These are phyloP conservation scores for Tuta absoluta DNA, from an alignment of 2,888 invertebrate species.

Conservation along the genomic window DNA sequence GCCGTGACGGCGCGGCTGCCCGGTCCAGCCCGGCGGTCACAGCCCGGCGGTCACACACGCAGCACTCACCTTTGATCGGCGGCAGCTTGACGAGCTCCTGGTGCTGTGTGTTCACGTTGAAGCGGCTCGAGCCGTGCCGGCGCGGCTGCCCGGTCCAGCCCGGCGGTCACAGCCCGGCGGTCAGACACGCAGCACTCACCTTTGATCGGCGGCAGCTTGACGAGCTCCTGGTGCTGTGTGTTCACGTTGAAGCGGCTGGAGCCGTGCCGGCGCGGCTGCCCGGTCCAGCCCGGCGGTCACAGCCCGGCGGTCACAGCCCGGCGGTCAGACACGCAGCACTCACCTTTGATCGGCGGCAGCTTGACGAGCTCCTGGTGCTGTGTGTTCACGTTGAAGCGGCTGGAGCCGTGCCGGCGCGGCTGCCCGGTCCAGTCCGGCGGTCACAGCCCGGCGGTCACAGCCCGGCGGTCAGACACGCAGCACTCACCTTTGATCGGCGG, in stretches of 20 bases:
- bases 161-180: background rate
- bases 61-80: conserved; percentile 91
- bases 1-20: background rate
- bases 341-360: conserved; percentile 94
- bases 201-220: conserved; percentile 92
- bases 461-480: too few species aligned
- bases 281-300: background rate
- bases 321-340: conserved; percentile 47
- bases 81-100: conserved; percentile 96
- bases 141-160: background rate
- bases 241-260: conserved; percentile 94
- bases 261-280: background rate
- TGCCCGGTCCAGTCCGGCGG: background rate
- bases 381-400: conserved; percentile 93
- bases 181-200: conserved; percentile 82
- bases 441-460: background rate
- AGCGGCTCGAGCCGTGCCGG: conserved; percentile 82
- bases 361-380: conserved; percentile 96
- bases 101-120: conserved; percentile 93
- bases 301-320: background rate
- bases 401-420: conserved; percentile 47
- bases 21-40: background rate
- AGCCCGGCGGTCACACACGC: too few species aligned
- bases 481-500: conserved; percentile 93
- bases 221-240: conserved; percentile 93